phyloP scores from a whole-genome alignment of 1,140 invertebrate genomes.

The Procambarus clarkii region DNA sequence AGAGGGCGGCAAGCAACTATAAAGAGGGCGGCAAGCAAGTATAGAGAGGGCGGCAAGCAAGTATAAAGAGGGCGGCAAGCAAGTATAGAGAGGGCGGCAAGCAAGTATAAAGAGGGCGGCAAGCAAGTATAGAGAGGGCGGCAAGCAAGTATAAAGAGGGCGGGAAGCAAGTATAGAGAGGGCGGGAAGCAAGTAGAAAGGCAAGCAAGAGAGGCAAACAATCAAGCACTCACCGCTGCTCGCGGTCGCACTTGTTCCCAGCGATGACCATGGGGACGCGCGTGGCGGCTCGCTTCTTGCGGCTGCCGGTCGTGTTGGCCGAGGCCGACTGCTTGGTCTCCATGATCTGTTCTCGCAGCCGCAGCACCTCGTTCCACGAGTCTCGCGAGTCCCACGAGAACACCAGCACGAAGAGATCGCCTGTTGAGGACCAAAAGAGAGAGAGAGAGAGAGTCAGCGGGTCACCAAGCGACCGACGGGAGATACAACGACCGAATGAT shows the following conservation, averaged over 20 bases:
- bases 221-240: constrained; percentile 80
- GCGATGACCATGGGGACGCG: constrained; percentile 88
- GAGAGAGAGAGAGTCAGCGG: background rate
- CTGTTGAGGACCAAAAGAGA: constrained; percentile 76
- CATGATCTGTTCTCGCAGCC: constrained; percentile 87
- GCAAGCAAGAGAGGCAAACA: too few relatives aligned
- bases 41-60: too few relatives aligned
- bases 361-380: constrained; percentile 88
- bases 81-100: background rate
- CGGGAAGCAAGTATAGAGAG: background rate
- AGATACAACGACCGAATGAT: too few relatives aligned
- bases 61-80: background rate
- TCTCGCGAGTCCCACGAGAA: constrained; percentile 90
- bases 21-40: too few relatives aligned
- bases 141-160: too few relatives aligned
- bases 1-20: background rate
- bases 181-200: background rate
- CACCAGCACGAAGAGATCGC: constrained; percentile 89
- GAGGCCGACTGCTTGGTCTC: constrained; percentile 83
- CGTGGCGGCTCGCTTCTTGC: constrained; percentile 74
- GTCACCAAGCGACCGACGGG: too few relatives aligned
- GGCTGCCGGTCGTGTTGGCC: constrained; percentile 73
- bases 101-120: too few relatives aligned
- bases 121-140: too few relatives aligned
- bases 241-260: constrained; percentile 88